Percentiles rank a stretch among this genome's conserved stretches.
Conservation (phyloP, 2,797 vertebrate genomes). For the Melopsittacus undulatus region DNA sequence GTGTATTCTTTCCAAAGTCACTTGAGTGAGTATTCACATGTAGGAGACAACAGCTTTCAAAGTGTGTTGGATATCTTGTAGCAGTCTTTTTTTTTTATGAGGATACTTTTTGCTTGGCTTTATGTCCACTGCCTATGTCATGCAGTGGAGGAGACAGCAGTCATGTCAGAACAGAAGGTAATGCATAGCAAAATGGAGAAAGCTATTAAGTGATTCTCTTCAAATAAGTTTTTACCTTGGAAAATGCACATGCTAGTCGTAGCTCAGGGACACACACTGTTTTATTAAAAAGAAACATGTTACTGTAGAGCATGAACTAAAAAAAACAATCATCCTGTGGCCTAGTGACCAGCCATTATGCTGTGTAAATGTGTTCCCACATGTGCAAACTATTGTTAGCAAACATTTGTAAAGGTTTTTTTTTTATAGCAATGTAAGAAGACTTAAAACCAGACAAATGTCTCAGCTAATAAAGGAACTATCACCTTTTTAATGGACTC, state of each 20-base stretch:
- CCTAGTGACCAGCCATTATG: not conserved
- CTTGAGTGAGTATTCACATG: not conserved
- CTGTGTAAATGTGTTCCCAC: not conserved
- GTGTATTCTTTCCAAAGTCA: not conserved
- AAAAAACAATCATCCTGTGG: not conserved
- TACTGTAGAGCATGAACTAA: not conserved
- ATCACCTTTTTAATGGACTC: not conserved
- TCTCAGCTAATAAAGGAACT: not conserved
- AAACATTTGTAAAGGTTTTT: not conserved
- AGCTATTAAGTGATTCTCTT: not conserved
- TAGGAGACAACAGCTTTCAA: not conserved
- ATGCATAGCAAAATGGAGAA: not conserved
- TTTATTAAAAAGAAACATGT: conserved; percentile 31
- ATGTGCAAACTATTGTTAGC: not conserved
- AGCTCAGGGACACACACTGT: not conserved
- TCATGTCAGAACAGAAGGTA: not conserved
- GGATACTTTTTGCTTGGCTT: not conserved
- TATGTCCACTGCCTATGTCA: not conserved
- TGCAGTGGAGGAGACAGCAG: not conserved
- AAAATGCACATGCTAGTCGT: not conserved
- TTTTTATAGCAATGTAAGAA: not conserved
- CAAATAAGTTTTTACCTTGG: not conserved
- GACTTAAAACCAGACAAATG: not conserved
- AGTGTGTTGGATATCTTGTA: not conserved
- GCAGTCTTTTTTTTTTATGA: not conserved